phyloP scores from a whole-genome alignment of 2,797 vertebrate species.

The Epinephelus coioides region DNA sequence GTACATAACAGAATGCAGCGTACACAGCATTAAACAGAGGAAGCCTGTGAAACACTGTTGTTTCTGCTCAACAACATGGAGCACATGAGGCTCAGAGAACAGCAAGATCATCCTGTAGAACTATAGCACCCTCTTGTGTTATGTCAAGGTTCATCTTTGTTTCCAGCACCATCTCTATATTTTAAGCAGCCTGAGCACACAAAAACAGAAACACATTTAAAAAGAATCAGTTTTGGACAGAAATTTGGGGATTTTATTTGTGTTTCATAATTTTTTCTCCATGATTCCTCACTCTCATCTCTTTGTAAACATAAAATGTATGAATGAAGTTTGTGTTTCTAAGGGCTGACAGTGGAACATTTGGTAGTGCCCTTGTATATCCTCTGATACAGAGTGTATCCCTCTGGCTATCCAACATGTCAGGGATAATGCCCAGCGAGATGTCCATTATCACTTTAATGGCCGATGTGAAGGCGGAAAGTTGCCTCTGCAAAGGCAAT shows the following conservation, averaged over 20 bases:
- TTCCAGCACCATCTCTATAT: too few species aligned
- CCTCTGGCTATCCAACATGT: background rate
- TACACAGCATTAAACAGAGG: background rate
- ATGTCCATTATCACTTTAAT: too few species aligned
- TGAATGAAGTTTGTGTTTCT: background rate
- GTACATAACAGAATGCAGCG: conserved; percentile 3
- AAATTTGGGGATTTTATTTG: background rate
- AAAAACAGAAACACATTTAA: background rate
- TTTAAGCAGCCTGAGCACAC: background rate
- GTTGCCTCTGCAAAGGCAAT: too few species aligned
- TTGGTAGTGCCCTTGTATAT: background rate
- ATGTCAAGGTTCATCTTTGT: background rate
- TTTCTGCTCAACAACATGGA: conserved; percentile 33
- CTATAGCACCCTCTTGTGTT: conserved; percentile 78
- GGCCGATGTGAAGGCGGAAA: too few species aligned
- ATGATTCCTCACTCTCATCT: background rate
- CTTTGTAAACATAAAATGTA: background rate
- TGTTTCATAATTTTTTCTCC: background rate
- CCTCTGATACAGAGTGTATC: background rate
- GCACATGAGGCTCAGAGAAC: background rate
- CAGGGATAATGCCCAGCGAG: too few species aligned
- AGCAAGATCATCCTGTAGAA: conserved; percentile 26
- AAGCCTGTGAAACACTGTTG: conserved; percentile 26
- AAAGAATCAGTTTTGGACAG: too few species aligned
- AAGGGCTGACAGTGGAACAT: background rate